These are phyloP conservation scores for Microchirus variegatus DNA, from an alignment of 2,797 vertebrate genomes.

Conservation along the genomic window DNA sequence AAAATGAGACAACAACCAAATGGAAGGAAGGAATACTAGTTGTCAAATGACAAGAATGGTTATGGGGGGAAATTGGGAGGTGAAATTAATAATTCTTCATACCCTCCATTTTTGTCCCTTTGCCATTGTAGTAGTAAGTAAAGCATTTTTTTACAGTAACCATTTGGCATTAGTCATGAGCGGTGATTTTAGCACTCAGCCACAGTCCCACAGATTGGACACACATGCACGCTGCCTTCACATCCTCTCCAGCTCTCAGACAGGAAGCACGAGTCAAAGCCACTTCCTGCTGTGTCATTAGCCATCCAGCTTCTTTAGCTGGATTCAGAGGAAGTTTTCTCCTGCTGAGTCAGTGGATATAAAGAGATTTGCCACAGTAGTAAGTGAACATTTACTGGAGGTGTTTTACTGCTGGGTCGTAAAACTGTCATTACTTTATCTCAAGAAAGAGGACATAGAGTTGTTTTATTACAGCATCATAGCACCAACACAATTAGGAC, in stretches of 20 bases:
- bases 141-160: not conserved
- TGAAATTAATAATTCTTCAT: no score
- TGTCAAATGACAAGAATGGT: no score
- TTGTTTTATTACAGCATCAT: not conserved
- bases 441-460: no score
- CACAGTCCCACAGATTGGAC: constrained; percentile 42
- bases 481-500: no score
- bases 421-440: no score
- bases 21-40: no score
- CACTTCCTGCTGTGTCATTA: constrained; percentile 79
- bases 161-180: constrained; percentile 48
- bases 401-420: constrained; percentile 12
- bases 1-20: no score
- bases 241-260: constrained; percentile 61
- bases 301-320: constrained; percentile 50
- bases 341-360: constrained; percentile 67
- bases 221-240: constrained; percentile 43
- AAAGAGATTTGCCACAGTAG: constrained; percentile 25
- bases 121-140: constrained; percentile 6
- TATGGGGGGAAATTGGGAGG: no score
- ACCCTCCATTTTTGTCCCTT: constrained; percentile 9
- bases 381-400: constrained; percentile 21
- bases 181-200: constrained; percentile 48
- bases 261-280: constrained; percentile 75
- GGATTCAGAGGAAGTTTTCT: constrained; percentile 62